Conservation (phyloP, 2,113 vertebrate species). For the Bothrops jararaca region DNA sequence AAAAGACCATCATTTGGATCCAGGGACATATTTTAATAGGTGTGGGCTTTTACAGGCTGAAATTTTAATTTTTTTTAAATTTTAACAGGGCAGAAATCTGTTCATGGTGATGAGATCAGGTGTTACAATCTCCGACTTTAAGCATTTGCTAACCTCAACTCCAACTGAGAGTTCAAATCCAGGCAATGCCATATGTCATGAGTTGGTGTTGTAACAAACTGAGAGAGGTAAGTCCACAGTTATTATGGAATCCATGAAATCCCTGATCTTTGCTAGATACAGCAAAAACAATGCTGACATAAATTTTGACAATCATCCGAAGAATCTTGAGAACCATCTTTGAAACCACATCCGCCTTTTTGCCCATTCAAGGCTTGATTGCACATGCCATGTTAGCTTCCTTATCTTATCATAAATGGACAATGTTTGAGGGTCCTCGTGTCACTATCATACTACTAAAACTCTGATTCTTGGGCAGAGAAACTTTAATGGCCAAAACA, state of each 20-base stretch:
- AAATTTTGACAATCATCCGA: background rate
- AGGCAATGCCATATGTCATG: background rate
- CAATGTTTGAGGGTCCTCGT: too few species aligned
- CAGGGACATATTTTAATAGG: background rate
- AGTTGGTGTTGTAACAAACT: background rate
- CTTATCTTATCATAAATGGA: background rate
- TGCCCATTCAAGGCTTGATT: background rate
- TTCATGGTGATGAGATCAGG: background rate
- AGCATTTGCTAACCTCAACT: background rate
- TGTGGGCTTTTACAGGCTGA: background rate
- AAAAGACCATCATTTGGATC: background rate
- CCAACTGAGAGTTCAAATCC: background rate
- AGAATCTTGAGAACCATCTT: background rate
- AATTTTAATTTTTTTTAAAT: background rate
- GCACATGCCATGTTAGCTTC: background rate
- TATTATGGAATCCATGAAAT: background rate
- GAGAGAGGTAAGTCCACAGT: background rate
- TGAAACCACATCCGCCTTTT: background rate
- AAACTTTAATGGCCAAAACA: too few species aligned
- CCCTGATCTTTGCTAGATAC: background rate
- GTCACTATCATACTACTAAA: background rate
- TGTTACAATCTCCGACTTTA: background rate
- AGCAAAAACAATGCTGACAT: background rate
- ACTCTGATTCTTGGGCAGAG: too few species aligned
- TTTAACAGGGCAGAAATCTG: background rate